Evolutionary conservation across 2,888 invertebrate species (phyloP), one percentile per base, ranked within the genome.

Genomic region (Pachycephus smyrnensis): DNA sequence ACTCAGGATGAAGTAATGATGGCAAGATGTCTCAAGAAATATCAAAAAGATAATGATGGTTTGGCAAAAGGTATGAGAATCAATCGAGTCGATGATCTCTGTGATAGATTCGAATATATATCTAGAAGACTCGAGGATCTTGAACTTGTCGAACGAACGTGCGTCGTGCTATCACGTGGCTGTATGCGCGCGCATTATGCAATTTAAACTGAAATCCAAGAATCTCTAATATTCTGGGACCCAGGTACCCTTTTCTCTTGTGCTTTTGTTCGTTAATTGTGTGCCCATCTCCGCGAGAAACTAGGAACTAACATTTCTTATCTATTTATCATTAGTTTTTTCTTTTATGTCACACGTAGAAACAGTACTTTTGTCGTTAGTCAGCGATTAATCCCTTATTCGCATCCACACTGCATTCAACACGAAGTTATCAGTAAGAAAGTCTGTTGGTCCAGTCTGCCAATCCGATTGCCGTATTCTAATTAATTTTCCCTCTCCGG

Each of bases 271-370:
- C 84, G 82, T 80, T 86, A 55, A 23, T 55, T 80, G 84, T 85
- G 83, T 87, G 85, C 88, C 87, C 84, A 87, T 87, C 83, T 85
- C 78, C 78, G 79, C 83, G 85, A 23, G 9, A 84, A 86, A 84
- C 85, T 85, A 88, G 86, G 85, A 90, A 87, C 87, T 87, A 85
- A 85, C 81, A 83, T 82, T 84, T 84, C 84, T 84, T 80, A 85
- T 76, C 84, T 85, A 84, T 84, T 82, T 81, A 81, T 69, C 77
- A 77, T 78, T 73, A 35, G 33, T 75, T 37, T 37, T 69, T 69
- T 77, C 73, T 23, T 35, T 75, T 74, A 74, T 35, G 74, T 74
- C 74, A 71, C 71, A 11, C n/a, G n/a, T 76, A 31, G n/a, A 76
- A 31, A n/a, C 23, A 74, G 37, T 31, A 30, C 55, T 37, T n/a